Evolutionary conservation across 2,888 invertebrate species (phyloP).

Genomic region (Drosophila villosipedis): DNA sequence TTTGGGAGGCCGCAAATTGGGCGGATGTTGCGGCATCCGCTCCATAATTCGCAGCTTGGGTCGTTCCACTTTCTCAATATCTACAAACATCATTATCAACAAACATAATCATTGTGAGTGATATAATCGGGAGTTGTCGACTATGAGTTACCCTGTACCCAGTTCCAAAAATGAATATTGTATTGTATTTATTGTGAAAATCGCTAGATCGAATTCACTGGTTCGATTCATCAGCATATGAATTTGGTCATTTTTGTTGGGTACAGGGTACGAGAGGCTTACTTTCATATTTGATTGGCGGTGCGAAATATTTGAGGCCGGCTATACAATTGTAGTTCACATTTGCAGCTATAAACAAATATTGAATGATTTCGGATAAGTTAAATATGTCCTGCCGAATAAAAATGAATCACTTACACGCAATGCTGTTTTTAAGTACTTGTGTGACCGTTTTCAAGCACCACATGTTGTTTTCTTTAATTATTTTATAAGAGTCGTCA

Average conservation of each 20-base stretch:
- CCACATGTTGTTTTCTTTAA: slow-evolving; percentile 62
- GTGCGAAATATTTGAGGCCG: slow-evolving; percentile 90
- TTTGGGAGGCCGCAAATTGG: slow-evolving; percentile 90
- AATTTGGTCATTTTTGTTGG: not conserved
- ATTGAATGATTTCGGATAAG: slow-evolving; percentile 18
- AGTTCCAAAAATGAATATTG: not conserved
- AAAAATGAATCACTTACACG: slow-evolving; percentile 35
- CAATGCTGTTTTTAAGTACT: slow-evolving; percentile 47
- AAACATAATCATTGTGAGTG: not conserved
- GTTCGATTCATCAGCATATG: not conserved
- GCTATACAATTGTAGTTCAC: slow-evolving; percentile 65
- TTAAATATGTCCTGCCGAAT: not conserved
- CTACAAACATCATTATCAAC: slow-evolving; percentile 84
- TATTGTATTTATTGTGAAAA: not conserved
- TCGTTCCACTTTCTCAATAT: slow-evolving; percentile 90
- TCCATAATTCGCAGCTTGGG: slow-evolving; percentile 90
- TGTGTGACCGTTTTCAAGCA: slow-evolving; percentile 52
- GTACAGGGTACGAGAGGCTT: slow-evolving; percentile 2
- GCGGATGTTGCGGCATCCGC: slow-evolving; percentile 90
- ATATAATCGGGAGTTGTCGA: not conserved
- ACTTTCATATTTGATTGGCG: slow-evolving; percentile 86
- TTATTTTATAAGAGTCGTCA: slow-evolving; percentile 7
- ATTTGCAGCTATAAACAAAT: slow-evolving; percentile 49
- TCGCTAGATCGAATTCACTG: not conserved
- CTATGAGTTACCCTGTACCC: not conserved